Evolutionary conservation across 2,797 vertebrate species (phyloP).

Genomic region (Oceanodroma leucorhoa): DNA sequence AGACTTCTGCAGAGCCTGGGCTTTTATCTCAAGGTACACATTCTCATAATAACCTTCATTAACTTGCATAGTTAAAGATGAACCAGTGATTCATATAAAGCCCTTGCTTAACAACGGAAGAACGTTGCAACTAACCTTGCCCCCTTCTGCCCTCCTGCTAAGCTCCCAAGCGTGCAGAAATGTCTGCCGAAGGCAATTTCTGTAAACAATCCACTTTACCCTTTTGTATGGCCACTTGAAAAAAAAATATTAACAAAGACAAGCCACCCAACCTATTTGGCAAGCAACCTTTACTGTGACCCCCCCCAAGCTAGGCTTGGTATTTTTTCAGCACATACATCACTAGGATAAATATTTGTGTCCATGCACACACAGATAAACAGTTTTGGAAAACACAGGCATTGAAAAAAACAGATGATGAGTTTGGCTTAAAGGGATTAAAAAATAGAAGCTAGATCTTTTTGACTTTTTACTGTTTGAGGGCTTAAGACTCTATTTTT

Average conservation of each 20-base stretch:
- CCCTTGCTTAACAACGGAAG: conserved; percentile 23
- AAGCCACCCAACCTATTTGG: neutral
- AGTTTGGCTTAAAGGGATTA: conserved; percentile 13
- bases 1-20: neutral
- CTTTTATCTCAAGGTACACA: neutral
- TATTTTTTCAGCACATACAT: neutral
- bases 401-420: neutral
- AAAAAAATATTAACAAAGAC: neutral
- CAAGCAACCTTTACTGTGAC: neutral
- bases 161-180: neutral
- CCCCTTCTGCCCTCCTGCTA: neutral
- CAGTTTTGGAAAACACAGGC: conserved; percentile 7
- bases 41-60: neutral
- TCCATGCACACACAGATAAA: conserved; percentile 29
- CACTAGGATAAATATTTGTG: conserved; percentile 49
- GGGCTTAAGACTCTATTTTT: neutral
- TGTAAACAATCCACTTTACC: conserved; percentile 36
- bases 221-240: neutral
- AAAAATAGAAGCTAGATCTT: conserved; percentile 4
- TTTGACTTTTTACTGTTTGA: conserved; percentile 6
- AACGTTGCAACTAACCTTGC: conserved; percentile 29
- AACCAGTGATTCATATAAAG: neutral
- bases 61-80: neutral
- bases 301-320: neutral
- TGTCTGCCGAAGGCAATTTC: neutral